phyloP scores from a whole-genome alignment of 2,113 vertebrate species.

The Strix aluco region DNA sequence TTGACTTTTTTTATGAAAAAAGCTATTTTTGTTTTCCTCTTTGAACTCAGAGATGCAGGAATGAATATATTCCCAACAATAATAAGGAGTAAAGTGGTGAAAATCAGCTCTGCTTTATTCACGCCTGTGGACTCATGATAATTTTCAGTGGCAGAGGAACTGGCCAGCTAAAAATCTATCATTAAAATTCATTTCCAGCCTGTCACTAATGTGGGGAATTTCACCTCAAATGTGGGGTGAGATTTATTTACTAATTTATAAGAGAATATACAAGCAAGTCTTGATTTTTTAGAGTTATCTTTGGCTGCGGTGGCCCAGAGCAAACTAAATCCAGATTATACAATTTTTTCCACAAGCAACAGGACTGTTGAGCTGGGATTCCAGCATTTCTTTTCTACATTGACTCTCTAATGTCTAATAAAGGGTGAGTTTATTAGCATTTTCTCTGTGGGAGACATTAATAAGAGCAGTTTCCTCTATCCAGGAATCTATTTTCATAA shows the following conservation, averaged over 20 bases:
- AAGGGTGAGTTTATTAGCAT: conserved; percentile 22
- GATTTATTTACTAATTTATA: neutral
- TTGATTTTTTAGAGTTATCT: neutral
- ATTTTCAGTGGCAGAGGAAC: neutral
- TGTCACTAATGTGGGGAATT: neutral
- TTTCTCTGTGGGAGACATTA: conserved; percentile 21
- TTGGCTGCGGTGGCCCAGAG: neutral
- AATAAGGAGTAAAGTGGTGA: neutral
- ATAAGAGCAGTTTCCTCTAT: neutral
- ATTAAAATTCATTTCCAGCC: neutral
- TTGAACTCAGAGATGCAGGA: neutral
- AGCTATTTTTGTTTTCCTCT: conserved; percentile 9
- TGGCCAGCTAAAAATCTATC: neutral
- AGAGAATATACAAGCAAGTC: neutral
- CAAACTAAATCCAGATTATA: conserved; percentile 1
- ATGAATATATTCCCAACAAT: neutral
- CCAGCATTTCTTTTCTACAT: neutral
- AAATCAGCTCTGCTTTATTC: conserved; percentile 13
- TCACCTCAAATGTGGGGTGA: neutral
- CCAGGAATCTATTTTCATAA: conserved; percentile 25
- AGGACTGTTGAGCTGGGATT: neutral
- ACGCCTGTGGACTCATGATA: neutral
- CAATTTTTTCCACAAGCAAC: neutral
- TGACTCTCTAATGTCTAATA: conserved; percentile 1
- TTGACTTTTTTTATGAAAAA: neutral